These are phyloP conservation scores for Idris sp. DNA, from an alignment of 1,140 invertebrate species.

Conservation along the genomic window DNA sequence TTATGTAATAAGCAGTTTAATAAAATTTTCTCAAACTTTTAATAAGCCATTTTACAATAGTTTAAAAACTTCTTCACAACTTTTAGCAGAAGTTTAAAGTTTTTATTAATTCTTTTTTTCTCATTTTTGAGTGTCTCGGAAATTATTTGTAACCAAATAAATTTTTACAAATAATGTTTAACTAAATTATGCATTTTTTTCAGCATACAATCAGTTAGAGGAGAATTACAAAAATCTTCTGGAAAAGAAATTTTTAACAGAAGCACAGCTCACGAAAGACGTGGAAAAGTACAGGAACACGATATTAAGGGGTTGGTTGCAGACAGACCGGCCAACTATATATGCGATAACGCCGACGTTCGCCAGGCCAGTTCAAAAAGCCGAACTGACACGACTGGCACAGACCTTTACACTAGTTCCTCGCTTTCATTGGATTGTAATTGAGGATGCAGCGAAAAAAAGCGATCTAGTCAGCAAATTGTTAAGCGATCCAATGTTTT, in stretches of 20 bases:
- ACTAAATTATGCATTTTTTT: too few species aligned
- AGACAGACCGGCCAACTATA: slow-evolving; percentile 78
- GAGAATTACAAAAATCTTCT: slow-evolving; percentile 25
- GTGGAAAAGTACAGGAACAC: slow-evolving; percentile 22
- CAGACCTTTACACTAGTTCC: slow-evolving; percentile 93
- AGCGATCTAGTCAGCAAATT: slow-evolving; percentile 89
- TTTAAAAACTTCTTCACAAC: too few species aligned
- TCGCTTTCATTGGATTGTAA: slow-evolving; percentile 96
- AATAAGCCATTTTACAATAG: too few species aligned
- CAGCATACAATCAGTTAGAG: slow-evolving; percentile 33
- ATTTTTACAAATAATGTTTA: too few species aligned
- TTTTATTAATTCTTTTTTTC: too few species aligned
- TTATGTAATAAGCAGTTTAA: too few species aligned
- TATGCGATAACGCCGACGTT: slow-evolving; percentile 97
- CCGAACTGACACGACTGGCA: slow-evolving; percentile 93
- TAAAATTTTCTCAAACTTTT: too few species aligned
- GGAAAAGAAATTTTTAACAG: slow-evolving; percentile 16
- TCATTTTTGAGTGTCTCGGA: too few species aligned
- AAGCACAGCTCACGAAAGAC: slow-evolving; percentile 23
- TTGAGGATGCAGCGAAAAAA: slow-evolving; percentile 91
- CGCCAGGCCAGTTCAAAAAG: slow-evolving; percentile 92
- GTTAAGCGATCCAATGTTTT: slow-evolving; percentile 82
- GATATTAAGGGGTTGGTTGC: slow-evolving; percentile 20
- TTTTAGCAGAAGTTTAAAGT: too few species aligned
- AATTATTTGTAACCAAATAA: too few species aligned